Conservation (phyloP, 2,888 invertebrate genomes). For the Heliconius aoede region DNA sequence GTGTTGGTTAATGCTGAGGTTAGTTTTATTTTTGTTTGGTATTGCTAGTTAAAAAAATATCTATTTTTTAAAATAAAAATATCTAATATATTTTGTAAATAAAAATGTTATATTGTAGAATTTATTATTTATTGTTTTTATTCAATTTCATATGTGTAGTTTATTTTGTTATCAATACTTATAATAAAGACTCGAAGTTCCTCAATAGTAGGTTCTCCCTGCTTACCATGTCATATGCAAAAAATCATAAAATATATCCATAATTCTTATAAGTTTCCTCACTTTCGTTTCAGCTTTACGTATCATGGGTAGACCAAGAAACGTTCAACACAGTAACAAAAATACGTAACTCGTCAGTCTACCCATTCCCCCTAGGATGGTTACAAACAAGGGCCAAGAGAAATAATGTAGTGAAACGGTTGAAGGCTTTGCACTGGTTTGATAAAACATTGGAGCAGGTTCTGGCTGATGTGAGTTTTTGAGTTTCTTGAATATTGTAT, state of each 20-base stretch:
- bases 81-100: no score
- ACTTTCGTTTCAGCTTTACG: conserved; percentile 85
- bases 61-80: no score
- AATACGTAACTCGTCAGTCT: conserved; percentile 93
- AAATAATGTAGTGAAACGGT: conserved; percentile 86
- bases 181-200: no score
- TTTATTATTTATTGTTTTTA: no score
- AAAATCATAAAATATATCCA: conserved; percentile 17
- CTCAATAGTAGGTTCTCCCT: no score
- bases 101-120: no score
- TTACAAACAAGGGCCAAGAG: conserved; percentile 92
- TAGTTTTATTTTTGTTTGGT: conserved; percentile 32
- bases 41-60: neutral
- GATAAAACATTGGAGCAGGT: conserved; percentile 91
- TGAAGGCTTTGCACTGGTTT: conserved; percentile 92
- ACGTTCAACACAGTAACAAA: conserved; percentile 93
- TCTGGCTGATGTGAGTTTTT: conserved; percentile 85
- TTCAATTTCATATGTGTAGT: no score
- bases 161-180: no score
- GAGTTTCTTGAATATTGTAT: no score
- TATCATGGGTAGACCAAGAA: conserved; percentile 93
- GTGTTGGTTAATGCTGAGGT: conserved; percentile 96
- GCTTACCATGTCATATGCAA: neutral
- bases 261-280: no score
- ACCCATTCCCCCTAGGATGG: conserved; percentile 95